A percentile compares a stretch with the other conserved stretches of the same genome.
These are phyloP conservation scores for Drosophila macrospina DNA, from an alignment of 2,888 invertebrate species.

Conservation along the genomic window DNA sequence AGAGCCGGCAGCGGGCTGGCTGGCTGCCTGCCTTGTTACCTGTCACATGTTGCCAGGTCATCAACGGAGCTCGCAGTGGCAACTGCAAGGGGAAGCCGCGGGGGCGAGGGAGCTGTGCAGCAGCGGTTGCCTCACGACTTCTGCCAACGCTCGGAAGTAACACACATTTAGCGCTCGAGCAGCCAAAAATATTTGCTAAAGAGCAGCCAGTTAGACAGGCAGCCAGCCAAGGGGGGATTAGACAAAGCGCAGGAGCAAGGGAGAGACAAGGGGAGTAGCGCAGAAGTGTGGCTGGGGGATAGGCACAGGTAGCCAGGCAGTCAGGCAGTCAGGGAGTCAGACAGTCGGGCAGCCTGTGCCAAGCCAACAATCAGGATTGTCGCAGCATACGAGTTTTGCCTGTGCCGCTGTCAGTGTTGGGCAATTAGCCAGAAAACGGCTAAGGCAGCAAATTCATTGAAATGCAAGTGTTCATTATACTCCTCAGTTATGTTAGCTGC, in stretches of 20 bases:
- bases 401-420: slow-evolving; percentile 34
- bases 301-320: slow-evolving; percentile 24
- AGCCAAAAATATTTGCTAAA: slow-evolving; percentile 63
- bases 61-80: slow-evolving; percentile 43
- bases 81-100: neutral
- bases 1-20: slow-evolving; percentile 61
- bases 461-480: neutral
- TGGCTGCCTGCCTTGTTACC: slow-evolving; percentile 71
- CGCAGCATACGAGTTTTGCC: slow-evolving; percentile 46
- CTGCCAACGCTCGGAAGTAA: slow-evolving; percentile 73
- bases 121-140: slow-evolving; percentile 63
- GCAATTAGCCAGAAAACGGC: slow-evolving; percentile 20
- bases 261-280: neutral
- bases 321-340: slow-evolving; percentile 7
- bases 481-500: too few species aligned
- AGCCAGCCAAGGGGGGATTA: slow-evolving; percentile 26
- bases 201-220: slow-evolving; percentile 57
- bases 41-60: slow-evolving; percentile 74
- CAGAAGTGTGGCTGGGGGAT: neutral
- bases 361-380: slow-evolving; percentile 47
- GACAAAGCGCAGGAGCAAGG: slow-evolving; percentile 7
- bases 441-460: neutral
- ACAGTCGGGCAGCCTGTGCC: too few species aligned
- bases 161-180: slow-evolving; percentile 80
- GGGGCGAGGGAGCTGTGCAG: neutral